phyloP scores from a whole-genome alignment of 2,797 vertebrate genomes.

The Tokudaia muenninki region DNA sequence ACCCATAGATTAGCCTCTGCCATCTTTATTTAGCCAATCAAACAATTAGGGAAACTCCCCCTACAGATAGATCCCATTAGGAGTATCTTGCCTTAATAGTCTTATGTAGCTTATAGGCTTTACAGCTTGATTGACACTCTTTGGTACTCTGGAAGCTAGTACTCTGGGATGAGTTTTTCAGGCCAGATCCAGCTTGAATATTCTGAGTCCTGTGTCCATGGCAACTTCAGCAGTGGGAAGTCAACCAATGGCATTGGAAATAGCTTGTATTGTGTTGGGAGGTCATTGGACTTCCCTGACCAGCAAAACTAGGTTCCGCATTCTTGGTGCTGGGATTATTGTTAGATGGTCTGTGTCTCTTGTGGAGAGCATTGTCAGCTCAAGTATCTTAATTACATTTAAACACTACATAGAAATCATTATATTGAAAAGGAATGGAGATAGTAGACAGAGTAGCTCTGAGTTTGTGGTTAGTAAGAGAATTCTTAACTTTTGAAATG shows the following conservation, averaged over 20 bases:
- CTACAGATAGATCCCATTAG: neutral
- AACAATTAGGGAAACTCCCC: neutral
- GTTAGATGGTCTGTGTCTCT: neutral
- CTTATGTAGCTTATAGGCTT: neutral
- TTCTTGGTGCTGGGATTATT: neutral
- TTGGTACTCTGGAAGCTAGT: neutral
- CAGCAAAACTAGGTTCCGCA: neutral
- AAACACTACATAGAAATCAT: neutral
- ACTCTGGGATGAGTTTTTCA: neutral
- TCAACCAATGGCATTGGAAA: neutral
- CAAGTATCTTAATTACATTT: neutral
- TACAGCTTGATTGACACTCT: neutral
- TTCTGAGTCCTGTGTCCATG: neutral
- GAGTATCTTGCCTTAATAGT: neutral
- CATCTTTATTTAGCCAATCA: neutral
- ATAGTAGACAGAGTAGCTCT: neutral
- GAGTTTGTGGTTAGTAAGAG: conserved; percentile 4
- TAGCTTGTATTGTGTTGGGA: neutral
- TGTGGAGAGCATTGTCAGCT: neutral
- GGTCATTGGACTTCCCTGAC: neutral
- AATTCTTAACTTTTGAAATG: conserved; percentile 49
- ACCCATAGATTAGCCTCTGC: neutral
- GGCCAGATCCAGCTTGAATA: neutral
- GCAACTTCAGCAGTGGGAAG: neutral
- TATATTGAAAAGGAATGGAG: neutral